Percentiles rank a stretch among this genome's conserved stretches.
Evolutionary conservation across 1,140 invertebrate genomes (phyloP).

Genomic region (Rhagoletis zephyria): DNA sequence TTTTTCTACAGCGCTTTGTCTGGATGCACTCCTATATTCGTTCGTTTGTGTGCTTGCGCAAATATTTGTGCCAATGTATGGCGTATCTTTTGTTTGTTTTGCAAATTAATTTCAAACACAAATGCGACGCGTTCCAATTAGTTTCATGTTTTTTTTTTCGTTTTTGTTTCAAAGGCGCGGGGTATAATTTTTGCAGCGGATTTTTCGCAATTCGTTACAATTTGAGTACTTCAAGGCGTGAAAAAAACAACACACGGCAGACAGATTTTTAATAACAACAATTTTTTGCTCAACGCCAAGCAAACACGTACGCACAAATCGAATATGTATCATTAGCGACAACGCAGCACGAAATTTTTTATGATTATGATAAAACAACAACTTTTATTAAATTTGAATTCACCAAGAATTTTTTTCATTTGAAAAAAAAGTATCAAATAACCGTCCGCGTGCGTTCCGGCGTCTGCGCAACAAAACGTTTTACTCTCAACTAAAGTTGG

Average conservation of each 20-base stretch:
- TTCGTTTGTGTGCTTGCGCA: background rate
- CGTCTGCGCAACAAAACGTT: constrained; percentile 72
- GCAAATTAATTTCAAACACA: constrained; percentile 45
- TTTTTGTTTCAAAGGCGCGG: background rate
- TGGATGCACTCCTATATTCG: too few species aligned
- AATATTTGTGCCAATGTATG: background rate
- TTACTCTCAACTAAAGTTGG: constrained; percentile 66
- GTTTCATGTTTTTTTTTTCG: background rate
- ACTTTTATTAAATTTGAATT: background rate
- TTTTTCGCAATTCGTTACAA: too few species aligned
- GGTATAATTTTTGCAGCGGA: too few species aligned
- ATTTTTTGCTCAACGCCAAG: too few species aligned
- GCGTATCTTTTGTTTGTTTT: constrained; percentile 49
- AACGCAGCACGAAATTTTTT: background rate
- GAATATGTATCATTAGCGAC: background rate
- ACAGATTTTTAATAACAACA: too few species aligned
- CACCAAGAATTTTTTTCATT: background rate
- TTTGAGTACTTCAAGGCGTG: too few species aligned
- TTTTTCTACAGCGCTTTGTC: background rate
- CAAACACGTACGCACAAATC: too few species aligned
- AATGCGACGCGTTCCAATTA: constrained; percentile 25
- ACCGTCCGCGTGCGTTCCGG: constrained; percentile 50
- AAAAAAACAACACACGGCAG: too few species aligned
- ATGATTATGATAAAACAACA: too few species aligned
- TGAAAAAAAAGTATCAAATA: background rate